Percentiles rank a stretch among this genome's conserved stretches.
phyloP scores from a whole-genome alignment of 2,113 vertebrate species.

The Toxostoma redivivum region DNA sequence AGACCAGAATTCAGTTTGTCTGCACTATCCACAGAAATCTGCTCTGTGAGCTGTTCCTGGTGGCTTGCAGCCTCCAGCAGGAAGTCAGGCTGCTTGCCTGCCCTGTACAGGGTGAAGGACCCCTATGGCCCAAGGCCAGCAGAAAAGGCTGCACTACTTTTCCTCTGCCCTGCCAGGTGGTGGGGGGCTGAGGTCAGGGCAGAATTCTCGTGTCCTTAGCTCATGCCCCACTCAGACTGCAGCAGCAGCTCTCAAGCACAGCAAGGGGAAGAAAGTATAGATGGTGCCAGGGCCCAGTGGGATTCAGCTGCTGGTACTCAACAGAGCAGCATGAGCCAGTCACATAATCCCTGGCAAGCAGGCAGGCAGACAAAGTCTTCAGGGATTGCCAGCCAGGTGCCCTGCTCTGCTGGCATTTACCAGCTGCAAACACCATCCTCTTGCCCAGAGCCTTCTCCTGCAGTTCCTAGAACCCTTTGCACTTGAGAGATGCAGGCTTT shows the following conservation, averaged over 20 bases:
- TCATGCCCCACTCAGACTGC: not conserved
- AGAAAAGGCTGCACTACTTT: not conserved
- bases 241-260: not conserved
- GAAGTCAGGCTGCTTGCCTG: not conserved
- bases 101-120: not conserved
- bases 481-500: not conserved
- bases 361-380: not conserved
- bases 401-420: not conserved
- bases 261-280: not conserved
- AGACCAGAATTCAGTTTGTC: not conserved
- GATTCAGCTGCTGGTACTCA: not conserved
- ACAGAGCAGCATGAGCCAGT: not conserved
- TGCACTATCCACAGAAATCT: not conserved
- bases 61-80: not conserved
- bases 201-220: not conserved
- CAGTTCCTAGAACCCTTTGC: not conserved
- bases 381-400: not conserved
- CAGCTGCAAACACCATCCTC: not conserved
- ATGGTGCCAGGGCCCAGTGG: not conserved
- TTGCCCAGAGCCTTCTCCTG: not conserved
- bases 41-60: not conserved
- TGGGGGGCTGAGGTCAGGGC: not conserved
- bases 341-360: fast-evolving
- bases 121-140: fast-evolving
- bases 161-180: fast-evolving